Base-by-base conservation (phyloP, 2,888 invertebrate genomes). In the Plutella xylostella region DNA sequence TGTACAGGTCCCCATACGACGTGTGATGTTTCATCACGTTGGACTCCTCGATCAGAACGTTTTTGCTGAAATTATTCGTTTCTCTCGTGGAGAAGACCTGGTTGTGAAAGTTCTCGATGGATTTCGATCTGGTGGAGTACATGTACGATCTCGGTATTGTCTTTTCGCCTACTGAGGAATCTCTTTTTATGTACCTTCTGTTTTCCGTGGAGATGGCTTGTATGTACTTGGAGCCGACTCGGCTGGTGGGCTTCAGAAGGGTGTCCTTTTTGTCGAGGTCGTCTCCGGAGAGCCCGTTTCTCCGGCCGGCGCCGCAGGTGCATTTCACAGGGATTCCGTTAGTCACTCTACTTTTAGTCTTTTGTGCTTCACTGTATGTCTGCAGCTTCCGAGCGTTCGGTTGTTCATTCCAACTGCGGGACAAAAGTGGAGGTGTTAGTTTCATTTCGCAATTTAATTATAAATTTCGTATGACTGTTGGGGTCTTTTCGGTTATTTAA, bases 361-460 rank as follows among this genome's bases (percentile, higher is more conserved):
- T 83, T 83, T 83, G 83, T 82, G 82, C 82, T 73, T 83, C 83
- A 76, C 76, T 80, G 58, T 79, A 79, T 57, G 72, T 67, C 69
- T 79, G 78, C 78, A 84, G 77, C 75, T 78, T 84, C 72, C 79
- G 73, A 58, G 69, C 72, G 73, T 70, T 75, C 60, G 70, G 65
- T 72, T 84, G 83, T 72, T 85, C 85, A 85, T 84, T 85, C 85
- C 85, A 85, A 83, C 85, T 85, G 80, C 45, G 49, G 51, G 38
- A 43, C 7, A 45, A 31, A 34, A 34, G 4, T 2, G 19, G 12
- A 22, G 22, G 33, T 31, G 17, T 33, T 42, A 14, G 28, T n/a
- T n/a, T 15, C 17, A 4, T 5, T 15, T 41, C 11, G 28, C 7
- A 21, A 28, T n/a, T n/a, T n/a, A n/a, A n/a, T n/a, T n/a, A n/a